Base-by-base conservation (phyloP, 2,888 invertebrate genomes). In the Cephus runcator region DNA sequence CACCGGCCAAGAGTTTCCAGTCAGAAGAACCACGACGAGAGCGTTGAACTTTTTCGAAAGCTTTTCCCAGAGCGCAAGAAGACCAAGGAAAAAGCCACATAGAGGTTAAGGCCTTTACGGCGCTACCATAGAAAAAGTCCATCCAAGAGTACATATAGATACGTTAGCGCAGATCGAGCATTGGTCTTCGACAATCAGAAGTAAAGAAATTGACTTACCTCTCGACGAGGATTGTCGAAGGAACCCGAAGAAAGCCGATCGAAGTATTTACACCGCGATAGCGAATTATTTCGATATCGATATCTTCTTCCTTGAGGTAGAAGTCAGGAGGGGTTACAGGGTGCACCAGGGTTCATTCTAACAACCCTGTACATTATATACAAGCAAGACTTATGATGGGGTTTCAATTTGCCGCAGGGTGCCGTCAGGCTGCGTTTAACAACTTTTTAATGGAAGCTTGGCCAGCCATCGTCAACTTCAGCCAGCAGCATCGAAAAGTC, bases 391-490 rank as follows among this genome's bases (percentile, higher is more conserved):
- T 90, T 89, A 87, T 87, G 90, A 90, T 90, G 90, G 89, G 90
- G 90, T 90, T 90, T 86, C 90, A 90, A 90, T 90, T 90, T 90
- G 90, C 90, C 90, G 89, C 90, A 87, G 89, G 90, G 90, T 86
- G 89, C 89, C 90, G 90, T 90, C 90, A 89, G 90, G 90, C 90
- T 90, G 88, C 90, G 90, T 90, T 90, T 90, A 90, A 90, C 90
- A 90, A 90, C 90, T 90, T 90, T 90, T 90, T 90, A 90, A 90
- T 90, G 90, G 90, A 89, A 87, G 87, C 88, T 88, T 86, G 86
- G 87, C 23, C 88, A 87, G 85, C 88, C 87, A 88, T 88, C 88
- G 85, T 86, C 86, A 85, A 85, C 85, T 85, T 85, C 84, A 78
- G 83, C 81, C 83, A 81, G 79, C 86, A 84, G 86, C 85, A 86